Percentiles rank a stretch among this genome's conserved stretches.
These are phyloP conservation scores for Anarhynchus alexandrinus DNA, from an alignment of 2,113 vertebrate genomes.

Conservation along the genomic window DNA sequence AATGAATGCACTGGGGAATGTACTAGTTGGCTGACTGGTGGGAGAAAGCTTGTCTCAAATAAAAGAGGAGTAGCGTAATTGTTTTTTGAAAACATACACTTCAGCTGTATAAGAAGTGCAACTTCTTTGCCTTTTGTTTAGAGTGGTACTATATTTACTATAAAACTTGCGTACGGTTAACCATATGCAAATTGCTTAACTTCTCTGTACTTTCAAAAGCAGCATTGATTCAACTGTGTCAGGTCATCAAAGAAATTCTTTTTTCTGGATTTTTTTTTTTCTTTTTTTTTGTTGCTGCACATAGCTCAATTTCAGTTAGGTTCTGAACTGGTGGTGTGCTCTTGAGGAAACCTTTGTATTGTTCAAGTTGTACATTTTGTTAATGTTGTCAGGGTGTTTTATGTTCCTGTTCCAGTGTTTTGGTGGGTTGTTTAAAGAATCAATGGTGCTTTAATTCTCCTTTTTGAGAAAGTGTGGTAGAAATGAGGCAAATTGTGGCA, in stretches of 20 bases:
- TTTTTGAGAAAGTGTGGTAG: not conserved
- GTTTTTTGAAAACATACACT: not conserved
- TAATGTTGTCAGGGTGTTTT: not conserved
- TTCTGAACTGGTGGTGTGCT: not conserved
- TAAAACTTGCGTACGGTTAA: not conserved
- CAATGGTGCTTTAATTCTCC: not conserved
- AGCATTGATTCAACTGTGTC: not conserved
- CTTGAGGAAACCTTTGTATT: not conserved
- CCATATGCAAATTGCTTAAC: not conserved
- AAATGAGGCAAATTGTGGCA: not conserved
- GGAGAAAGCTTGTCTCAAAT: not conserved
- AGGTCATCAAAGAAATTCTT: not conserved
- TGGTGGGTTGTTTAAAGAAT: not conserved
- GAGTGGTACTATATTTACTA: not conserved
- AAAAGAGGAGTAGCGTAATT: not conserved
- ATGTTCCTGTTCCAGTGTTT: not conserved
- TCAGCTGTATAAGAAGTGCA: not conserved
- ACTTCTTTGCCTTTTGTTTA: not conserved
- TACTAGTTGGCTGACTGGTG: not conserved
- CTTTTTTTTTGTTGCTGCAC: not conserved
- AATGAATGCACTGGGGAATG: not conserved
- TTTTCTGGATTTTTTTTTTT: too few species aligned
- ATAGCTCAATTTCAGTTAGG: not conserved
- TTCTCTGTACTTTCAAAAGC: not conserved
- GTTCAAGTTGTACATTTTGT: not conserved